These are phyloP conservation scores for Lucinisca nassula DNA, from an alignment of 2,888 invertebrate genomes.

Conservation along the genomic window DNA sequence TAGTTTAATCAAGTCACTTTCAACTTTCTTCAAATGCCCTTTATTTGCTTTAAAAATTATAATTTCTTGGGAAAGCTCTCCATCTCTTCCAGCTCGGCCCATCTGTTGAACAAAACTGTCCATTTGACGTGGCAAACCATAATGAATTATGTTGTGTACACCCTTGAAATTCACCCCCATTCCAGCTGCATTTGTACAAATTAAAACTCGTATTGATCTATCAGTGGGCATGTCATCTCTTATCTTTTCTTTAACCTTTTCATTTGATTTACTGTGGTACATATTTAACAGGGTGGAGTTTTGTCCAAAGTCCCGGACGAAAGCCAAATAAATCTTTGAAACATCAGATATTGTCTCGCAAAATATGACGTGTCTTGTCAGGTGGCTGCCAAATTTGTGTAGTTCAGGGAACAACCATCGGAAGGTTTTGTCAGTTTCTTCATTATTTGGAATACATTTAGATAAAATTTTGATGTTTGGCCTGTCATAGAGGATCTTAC, in stretches of 20 bases:
- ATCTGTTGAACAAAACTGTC: slow-evolving; percentile 21
- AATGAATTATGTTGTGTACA: background rate
- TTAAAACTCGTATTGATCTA: background rate
- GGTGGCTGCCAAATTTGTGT: background rate
- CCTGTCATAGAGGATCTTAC: too few species aligned
- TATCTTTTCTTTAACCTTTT: background rate
- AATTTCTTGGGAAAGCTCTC: background rate
- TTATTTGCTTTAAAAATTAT: background rate
- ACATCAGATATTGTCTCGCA: slow-evolving; percentile 5
- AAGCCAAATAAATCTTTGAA: slow-evolving; percentile 9
- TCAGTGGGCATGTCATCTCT: background rate
- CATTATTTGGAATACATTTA: background rate
- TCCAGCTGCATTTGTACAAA: slow-evolving; percentile 25
- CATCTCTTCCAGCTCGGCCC: slow-evolving; percentile 20
- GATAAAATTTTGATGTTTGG: slow-evolving; percentile 3
- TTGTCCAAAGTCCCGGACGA: background rate
- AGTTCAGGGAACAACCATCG: background rate
- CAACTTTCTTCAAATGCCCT: background rate
- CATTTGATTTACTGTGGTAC: slow-evolving; percentile 4
- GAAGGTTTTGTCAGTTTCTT: background rate
- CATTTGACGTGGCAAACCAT: slow-evolving; percentile 14
- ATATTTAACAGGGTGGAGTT: background rate
- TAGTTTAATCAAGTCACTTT: background rate
- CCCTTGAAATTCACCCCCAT: slow-evolving; percentile 18
- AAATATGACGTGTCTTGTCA: background rate